These are phyloP conservation scores for Ursus arctos DNA, from an alignment of 2,113 vertebrate species.

Conservation along the genomic window DNA sequence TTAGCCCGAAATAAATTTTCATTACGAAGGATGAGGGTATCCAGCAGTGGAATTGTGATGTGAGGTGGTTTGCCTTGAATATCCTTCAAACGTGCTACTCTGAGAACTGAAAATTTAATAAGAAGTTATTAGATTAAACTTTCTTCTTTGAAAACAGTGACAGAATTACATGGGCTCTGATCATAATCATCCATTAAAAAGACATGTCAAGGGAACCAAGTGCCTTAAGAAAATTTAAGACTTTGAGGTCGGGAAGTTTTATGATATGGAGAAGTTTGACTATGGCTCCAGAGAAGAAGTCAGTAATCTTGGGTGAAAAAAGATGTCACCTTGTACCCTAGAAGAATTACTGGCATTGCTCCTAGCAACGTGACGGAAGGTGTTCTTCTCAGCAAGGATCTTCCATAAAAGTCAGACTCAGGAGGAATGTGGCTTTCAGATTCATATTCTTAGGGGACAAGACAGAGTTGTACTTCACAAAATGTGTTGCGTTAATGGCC, in stretches of 20 bases:
- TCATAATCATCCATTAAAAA: constrained; percentile 81
- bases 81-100: constrained; percentile 62
- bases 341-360: background rate
- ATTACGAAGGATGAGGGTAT: constrained; percentile 29
- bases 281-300: background rate
- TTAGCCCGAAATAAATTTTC: constrained; percentile 62
- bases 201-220: constrained; percentile 67
- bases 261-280: background rate
- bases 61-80: constrained; percentile 67
- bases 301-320: background rate
- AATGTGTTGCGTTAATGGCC: background rate
- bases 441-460: background rate
- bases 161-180: constrained; percentile 63
- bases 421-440: background rate
- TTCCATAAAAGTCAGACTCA: background rate
- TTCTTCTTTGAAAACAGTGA: constrained; percentile 78
- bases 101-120: constrained; percentile 74
- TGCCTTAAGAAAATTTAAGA: constrained; percentile 64
- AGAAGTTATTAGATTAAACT: constrained; percentile 76
- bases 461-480: background rate
- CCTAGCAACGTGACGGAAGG: background rate
- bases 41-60: background rate
- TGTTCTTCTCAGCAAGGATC: background rate
- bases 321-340: background rate
- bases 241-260: background rate